These are phyloP conservation scores for Platichthys flesus DNA, from an alignment of 2,113 vertebrate species.

Conservation along the genomic window DNA sequence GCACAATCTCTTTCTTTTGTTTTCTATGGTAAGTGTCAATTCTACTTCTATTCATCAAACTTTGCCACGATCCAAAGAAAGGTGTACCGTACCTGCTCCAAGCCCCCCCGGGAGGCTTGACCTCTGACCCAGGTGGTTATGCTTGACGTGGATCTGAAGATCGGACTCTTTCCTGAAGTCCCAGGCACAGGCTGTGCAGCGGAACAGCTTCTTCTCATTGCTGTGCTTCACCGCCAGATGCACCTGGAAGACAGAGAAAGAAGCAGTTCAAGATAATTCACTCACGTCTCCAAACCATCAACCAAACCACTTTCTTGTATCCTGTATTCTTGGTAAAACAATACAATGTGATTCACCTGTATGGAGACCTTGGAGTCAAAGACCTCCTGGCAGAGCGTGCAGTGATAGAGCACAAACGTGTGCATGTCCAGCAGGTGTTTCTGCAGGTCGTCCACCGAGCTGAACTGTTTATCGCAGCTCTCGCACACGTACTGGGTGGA, in stretches of 20 bases:
- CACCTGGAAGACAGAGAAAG: slow-evolving; percentile 81
- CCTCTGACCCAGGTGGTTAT: slow-evolving; percentile 94
- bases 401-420: slow-evolving; percentile 98
- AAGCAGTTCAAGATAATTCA: background rate
- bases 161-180: slow-evolving; percentile 97
- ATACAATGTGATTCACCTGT: slow-evolving; percentile 53
- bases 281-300: background rate
- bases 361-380: slow-evolving; percentile 99
- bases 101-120: slow-evolving; percentile 71
- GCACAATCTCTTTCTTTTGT: too few relatives aligned
- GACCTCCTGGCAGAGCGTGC: slow-evolving; percentile 97
- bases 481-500: slow-evolving; percentile 98
- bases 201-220: slow-evolving; percentile 97
- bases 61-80: background rate
- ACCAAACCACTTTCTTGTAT: background rate
- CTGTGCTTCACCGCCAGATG: slow-evolving; percentile 98
- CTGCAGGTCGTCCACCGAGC: slow-evolving; percentile 97
- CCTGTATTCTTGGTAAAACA: background rate
- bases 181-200: slow-evolving; percentile 98
- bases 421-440: slow-evolving; percentile 99
- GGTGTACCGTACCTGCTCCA: slow-evolving; percentile 80
- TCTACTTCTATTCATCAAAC: background rate
- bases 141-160: slow-evolving; percentile 95
- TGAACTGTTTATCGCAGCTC: slow-evolving; percentile 99
- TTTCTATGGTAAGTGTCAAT: background rate